Conservation (phyloP, 92 coral and sea anemone species). For the Umimayanthus kanabou region DNA sequence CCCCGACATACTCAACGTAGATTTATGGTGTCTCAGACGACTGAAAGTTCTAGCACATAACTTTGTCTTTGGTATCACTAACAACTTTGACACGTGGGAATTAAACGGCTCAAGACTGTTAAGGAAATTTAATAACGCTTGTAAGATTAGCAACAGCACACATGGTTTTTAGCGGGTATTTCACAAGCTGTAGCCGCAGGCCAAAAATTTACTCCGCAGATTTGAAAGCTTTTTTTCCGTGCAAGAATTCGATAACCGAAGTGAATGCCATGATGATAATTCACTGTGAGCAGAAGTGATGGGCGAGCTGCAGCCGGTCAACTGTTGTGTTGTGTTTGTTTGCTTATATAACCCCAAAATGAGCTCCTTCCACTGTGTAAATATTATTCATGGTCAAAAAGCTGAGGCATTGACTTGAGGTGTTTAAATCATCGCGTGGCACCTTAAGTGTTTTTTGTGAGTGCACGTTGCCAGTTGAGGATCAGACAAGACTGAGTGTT, state of each 20-base stretch:
- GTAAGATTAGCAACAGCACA: neutral
- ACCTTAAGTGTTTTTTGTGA: neutral
- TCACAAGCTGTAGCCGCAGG: slow-evolving; percentile 26
- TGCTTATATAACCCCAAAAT: neutral
- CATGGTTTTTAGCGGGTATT: neutral
- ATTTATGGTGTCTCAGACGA: neutral
- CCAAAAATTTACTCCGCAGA: neutral
- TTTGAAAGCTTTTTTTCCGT: slow-evolving; percentile 11
- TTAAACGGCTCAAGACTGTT: neutral
- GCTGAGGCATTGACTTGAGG: neutral
- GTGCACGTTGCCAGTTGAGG: neutral
- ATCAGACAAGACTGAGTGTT: neutral
- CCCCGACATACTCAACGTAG: too few relatives aligned
- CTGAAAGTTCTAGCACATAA: slow-evolving; percentile 12
- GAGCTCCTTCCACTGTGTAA: neutral
- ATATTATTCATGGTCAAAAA: neutral
- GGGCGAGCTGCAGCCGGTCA: neutral
- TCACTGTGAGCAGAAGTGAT: too few relatives aligned
- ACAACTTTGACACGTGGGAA: slow-evolving; percentile 21
- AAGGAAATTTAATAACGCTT: neutral
- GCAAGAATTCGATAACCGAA: slow-evolving; percentile 22
- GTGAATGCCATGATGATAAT: neutral
- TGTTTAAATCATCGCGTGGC: neutral
- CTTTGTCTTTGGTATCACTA: neutral
- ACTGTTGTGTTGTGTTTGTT: neutral